Evolutionary conservation across 2,888 invertebrate species (phyloP), one percentile per base, ranked within the genome.

Genomic region (Calephelis perditalis): DNA sequence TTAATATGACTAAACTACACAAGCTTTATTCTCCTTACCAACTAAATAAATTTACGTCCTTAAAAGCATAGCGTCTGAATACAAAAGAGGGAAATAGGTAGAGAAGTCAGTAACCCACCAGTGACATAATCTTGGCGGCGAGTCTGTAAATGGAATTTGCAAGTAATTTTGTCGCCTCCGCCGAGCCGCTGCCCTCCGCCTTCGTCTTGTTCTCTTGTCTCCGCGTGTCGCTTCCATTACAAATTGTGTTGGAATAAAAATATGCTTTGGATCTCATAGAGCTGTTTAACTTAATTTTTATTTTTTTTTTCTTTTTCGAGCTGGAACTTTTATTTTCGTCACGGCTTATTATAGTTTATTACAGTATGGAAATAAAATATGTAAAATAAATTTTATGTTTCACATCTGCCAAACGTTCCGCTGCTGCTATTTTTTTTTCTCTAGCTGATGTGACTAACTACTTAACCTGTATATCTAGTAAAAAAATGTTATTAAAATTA

Each of bases 221-320:
- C 86, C 79, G 84, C 84, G 85, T 87, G 85, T 87, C 88, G 82
- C 84, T 85, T 86, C 87, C 88, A 87, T 89, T 88, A 88, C 87
- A 88, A 89, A 89, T 88, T 89, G 87, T 88, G 89, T 87, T 90
- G 84, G 87, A 81, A 89, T 89, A 88, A 89, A 89, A 89, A 90
- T 88, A 87, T 87, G 76, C 73, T 65, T 65, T 7, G 70, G 79
- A 71, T 57, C 71, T 60, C 74, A 78, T 67, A 73, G 82, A 85
- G 86, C 58, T 73, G 81, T 60, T 26, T 26, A 2, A 26, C 26
- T 26, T 26, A 26, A 26, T 26, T 3, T 26, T 4, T 26, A 0
- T 2, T 26, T 26, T 3, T 26, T 26, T 26, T 26, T 4, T 26
- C 4, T 26, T 26, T 26, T 3, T 26, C 4, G 3, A 26, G 26